Evolutionary conservation across 2,113 vertebrate species (phyloP), one percentile per base, ranked within the genome.

Genomic region (Passer domesticus): DNA sequence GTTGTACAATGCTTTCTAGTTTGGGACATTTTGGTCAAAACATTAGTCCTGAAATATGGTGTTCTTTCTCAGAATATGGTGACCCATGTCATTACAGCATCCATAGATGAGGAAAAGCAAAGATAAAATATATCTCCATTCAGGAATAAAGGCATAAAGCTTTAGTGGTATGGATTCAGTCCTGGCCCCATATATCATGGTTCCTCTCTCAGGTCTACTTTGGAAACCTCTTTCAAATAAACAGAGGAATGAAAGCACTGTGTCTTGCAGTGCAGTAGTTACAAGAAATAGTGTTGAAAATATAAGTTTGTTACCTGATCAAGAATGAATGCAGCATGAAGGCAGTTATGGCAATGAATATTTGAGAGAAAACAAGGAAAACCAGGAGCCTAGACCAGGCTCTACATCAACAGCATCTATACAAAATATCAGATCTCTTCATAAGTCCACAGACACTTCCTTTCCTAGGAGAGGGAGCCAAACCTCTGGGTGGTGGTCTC

Each of bases 341-440:
- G 15, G 7, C 4, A 56, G 19, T 58, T 70, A 41, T 58, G 22
- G 22, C 25, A 62, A 44, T 50, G 31, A 79, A 72, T 67, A 58
- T 10, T 37, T 72, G 9, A 39, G 31, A 53, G 47, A 53, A 72
- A 85, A 25, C 12, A 74, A 8, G 6, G 83, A 69, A 79, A 79
- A 0, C 0, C 16, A 67, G 10, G 16, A 67, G 5, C 13, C 20
- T 80, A 81, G 18, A 64, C 5, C 13, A 67, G 52, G 9, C 5
- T 4, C 27, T 66, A 22, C 10, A 31, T 41, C 43, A 70, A 49
- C 1, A 70, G 1, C 25, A 77, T 62, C 33, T 30, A 33, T 60
- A 44, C 1, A 22, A 50, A 70, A 46, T 3, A 58, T 62, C 19
- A 66, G 7, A 20, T 35, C 7, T 52, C 14, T 56, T 70, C 11